These are phyloP conservation scores for Meles meles DNA, from an alignment of 2,113 vertebrate genomes.

Conservation along the genomic window DNA sequence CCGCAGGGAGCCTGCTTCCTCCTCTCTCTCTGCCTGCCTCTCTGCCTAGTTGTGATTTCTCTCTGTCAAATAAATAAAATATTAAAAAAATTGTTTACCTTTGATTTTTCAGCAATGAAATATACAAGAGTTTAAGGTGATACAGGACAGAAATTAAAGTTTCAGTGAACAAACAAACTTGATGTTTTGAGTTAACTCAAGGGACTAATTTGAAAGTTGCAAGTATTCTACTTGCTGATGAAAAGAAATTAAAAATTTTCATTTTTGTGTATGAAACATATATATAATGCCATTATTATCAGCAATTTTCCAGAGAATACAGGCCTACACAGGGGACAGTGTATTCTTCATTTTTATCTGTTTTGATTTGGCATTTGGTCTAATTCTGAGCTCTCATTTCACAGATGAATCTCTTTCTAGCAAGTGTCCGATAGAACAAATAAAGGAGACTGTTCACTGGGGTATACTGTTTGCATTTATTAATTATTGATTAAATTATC, in stretches of 20 bases:
- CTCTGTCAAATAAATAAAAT: too few species aligned
- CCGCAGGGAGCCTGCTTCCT: too few species aligned
- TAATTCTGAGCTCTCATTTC: neutral
- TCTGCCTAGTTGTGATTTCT: too few species aligned
- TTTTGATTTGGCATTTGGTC: too few species aligned
- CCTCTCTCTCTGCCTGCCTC: too few species aligned
- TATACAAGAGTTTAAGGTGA: neutral
- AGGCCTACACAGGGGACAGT: neutral
- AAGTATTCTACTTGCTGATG: neutral
- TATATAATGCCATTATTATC: neutral
- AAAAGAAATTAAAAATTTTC: neutral
- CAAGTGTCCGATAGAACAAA: neutral
- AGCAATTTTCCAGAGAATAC: neutral
- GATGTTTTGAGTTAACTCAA: neutral
- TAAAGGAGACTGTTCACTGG: neutral
- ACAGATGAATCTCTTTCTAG: neutral
- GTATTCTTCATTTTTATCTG: too few species aligned
- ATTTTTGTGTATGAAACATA: neutral
- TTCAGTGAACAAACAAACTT: neutral
- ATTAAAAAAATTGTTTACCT: neutral
- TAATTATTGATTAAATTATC: constrained; percentile 23
- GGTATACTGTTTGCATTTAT: constrained; percentile 9
- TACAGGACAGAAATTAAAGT: neutral
- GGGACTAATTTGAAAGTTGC: neutral
- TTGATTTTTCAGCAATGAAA: neutral